Evolutionary conservation across 1,140 invertebrate species (phyloP).

Genomic region (Drosophila pectinifera): DNA sequence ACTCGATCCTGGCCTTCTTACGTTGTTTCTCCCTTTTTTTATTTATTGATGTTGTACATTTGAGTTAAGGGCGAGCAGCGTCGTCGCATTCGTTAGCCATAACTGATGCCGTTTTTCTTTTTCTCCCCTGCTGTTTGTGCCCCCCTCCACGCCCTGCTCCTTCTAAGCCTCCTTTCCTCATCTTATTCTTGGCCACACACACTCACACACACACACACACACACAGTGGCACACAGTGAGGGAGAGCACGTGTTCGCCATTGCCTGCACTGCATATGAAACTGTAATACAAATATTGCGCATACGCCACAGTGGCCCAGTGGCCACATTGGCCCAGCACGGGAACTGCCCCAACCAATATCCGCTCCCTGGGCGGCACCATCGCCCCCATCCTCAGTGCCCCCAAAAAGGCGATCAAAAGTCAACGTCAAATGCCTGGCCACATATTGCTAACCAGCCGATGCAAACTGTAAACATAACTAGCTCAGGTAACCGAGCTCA

Average conservation of each 20-base stretch:
- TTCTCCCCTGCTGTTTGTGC: not conserved
- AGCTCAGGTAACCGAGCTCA: constrained; percentile 17
- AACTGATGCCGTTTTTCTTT: constrained; percentile 75
- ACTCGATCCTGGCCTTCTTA: not conserved
- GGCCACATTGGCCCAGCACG: constrained; percentile 51
- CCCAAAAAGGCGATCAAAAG: constrained; percentile 70
- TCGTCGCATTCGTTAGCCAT: constrained; percentile 79
- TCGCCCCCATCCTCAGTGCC: not conserved
- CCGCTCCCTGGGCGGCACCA: constrained; percentile 29
- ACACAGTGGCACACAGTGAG: constrained; percentile 27
- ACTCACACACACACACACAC: no score
- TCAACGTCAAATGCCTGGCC: constrained; percentile 65
- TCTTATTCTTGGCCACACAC: no score
- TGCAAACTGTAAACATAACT: constrained; percentile 56
- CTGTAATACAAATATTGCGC: constrained; percentile 80
- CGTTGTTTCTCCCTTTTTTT: constrained; percentile 45
- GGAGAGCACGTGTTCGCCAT: constrained; percentile 44
- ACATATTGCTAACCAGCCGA: constrained; percentile 21
- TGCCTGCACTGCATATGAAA: constrained; percentile 61
- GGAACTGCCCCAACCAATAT: constrained; percentile 30
- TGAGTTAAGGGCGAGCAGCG: constrained; percentile 74
- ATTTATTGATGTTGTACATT: constrained; percentile 83
- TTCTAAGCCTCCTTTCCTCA: no score
- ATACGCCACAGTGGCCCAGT: constrained; percentile 66
- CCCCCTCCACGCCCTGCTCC: no score